Evolutionary conservation across 2,797 vertebrate species (phyloP).

Genomic region (Anabas testudineus): DNA sequence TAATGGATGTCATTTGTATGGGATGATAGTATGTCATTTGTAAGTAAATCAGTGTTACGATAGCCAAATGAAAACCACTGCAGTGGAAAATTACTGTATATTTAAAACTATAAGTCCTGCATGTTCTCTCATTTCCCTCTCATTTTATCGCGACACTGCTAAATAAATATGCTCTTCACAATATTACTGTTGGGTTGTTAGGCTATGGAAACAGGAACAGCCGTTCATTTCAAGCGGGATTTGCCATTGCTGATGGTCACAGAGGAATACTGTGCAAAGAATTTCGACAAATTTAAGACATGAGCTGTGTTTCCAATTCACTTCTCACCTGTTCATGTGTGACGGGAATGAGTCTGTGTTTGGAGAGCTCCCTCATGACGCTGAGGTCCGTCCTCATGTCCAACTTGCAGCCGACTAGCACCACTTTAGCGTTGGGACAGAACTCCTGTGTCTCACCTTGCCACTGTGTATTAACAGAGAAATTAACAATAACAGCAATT

Average conservation of each 20-base stretch:
- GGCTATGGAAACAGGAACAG: neutral
- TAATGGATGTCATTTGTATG: slow-evolving; percentile 37
- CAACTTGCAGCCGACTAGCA: slow-evolving; percentile 96
- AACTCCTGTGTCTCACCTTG: slow-evolving; percentile 96
- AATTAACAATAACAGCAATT: neutral
- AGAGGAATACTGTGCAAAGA: neutral
- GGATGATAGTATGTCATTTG: slow-evolving; percentile 21
- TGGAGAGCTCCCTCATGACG: slow-evolving; percentile 93
- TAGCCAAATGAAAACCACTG: slow-evolving; percentile 34
- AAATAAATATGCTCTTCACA: slow-evolving; percentile 9
- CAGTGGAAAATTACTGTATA: slow-evolving; percentile 38
- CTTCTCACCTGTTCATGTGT: slow-evolving; percentile 93
- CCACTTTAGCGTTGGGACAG: slow-evolving; percentile 94
- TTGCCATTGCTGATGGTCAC: neutral
- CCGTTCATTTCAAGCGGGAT: slow-evolving; percentile 18
- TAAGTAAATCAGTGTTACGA: slow-evolving; percentile 19
- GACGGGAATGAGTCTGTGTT: slow-evolving; percentile 93
- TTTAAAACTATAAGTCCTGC: slow-evolving; percentile 20
- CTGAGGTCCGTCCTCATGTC: slow-evolving; percentile 95
- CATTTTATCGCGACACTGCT: neutral
- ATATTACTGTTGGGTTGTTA: neutral
- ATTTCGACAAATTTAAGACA: neutral
- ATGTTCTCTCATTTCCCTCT: too few species aligned
- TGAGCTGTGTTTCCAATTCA: neutral
- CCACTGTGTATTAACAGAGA: slow-evolving; percentile 85